A percentile compares a stretch with the other conserved stretches of the same genome.
phyloP scores from a whole-genome alignment of 2,797 vertebrate genomes.

The Ibycter americanus region DNA sequence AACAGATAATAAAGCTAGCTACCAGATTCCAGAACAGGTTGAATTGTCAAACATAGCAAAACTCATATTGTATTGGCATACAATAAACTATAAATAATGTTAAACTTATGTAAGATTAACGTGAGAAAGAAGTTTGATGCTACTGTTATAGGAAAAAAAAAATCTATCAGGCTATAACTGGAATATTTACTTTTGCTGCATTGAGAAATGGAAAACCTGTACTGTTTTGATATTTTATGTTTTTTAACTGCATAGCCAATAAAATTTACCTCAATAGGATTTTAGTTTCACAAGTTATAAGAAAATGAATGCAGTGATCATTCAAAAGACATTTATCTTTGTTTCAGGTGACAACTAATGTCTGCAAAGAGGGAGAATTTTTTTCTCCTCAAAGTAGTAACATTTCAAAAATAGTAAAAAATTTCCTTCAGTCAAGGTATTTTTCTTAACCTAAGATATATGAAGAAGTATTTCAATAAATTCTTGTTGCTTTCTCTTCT shows the following conservation, averaged over 20 bases:
- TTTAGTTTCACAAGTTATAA: neutral
- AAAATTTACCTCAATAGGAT: neutral
- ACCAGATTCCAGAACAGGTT: neutral
- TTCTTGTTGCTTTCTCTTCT: neutral
- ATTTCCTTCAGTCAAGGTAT: neutral
- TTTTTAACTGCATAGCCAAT: neutral
- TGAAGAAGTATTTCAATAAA: neutral
- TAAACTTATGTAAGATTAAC: neutral
- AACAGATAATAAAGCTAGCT: neutral
- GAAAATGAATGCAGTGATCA: neutral
- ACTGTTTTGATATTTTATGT: neutral
- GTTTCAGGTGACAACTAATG: neutral
- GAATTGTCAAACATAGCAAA: neutral
- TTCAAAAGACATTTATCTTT: neutral
- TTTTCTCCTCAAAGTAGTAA: neutral
- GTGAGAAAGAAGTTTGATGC: neutral
- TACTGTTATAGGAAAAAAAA: neutral
- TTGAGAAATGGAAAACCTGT: neutral
- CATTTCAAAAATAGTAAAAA: neutral
- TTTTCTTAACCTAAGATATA: neutral
- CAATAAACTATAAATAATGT: neutral
- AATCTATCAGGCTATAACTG: neutral
- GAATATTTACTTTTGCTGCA: neutral
- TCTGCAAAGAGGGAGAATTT: neutral
- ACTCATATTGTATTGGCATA: too few relatives aligned